A percentile compares a stretch with the other conserved stretches of the same genome.
Conservation (phyloP, 2,888 invertebrate species). For the Drosophila histrio region DNA sequence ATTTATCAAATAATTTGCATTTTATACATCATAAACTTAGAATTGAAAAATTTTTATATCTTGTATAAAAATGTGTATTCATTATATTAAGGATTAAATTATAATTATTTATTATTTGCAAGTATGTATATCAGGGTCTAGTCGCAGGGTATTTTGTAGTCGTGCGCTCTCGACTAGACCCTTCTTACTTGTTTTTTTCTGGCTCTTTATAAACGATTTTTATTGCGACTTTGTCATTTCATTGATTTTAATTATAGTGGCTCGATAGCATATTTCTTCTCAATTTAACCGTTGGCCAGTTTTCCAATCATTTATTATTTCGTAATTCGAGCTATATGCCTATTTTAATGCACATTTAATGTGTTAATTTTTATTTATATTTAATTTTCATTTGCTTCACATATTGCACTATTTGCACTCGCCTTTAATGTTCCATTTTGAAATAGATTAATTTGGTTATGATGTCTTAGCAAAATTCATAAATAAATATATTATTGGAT, state of each 20-base stretch:
- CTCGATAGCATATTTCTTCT: constrained; percentile 7
- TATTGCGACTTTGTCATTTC: constrained; percentile 11
- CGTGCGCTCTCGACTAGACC: no score
- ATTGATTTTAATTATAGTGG: constrained; percentile 27
- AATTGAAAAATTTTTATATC: no score
- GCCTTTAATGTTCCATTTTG: not conserved
- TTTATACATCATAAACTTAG: no score
- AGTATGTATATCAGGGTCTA: no score
- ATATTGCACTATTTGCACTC: not conserved
- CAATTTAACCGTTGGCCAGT: constrained; percentile 7
- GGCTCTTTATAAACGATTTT: no score
- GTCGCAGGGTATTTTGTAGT: no score
- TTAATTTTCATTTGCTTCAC: constrained; percentile 1
- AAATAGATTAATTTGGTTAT: not conserved
- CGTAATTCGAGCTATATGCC: constrained; percentile 7
- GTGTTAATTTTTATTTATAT: constrained; percentile 12
- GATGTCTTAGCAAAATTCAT: constrained; percentile 7
- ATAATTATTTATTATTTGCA: no score
- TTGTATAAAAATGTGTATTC: no score
- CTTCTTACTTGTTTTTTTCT: no score
- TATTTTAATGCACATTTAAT: constrained; percentile 34
- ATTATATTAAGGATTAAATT: no score
- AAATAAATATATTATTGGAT: constrained; percentile 6
- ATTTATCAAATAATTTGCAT: no score
- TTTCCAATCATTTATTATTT: constrained; percentile 11